Evolutionary conservation across 2,797 vertebrate species (phyloP).

Genomic region (Etheostoma nigrum): DNA sequence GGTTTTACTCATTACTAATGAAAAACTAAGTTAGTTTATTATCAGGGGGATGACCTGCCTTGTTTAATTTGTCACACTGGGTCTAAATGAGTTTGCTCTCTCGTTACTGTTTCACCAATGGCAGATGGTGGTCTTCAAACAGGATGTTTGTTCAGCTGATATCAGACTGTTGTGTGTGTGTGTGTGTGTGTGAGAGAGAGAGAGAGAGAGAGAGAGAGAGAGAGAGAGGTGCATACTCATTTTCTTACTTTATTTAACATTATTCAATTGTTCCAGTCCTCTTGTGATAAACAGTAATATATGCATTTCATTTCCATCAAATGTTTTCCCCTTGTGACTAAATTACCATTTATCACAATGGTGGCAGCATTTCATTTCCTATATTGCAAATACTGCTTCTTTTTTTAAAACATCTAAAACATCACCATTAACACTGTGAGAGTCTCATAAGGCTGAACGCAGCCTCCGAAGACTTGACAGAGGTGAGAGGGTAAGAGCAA

Average conservation of each 20-base stretch:
- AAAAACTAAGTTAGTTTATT: conserved; percentile 60
- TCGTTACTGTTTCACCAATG: conserved; percentile 73
- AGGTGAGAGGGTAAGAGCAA: neutral
- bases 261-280: conserved; percentile 6
- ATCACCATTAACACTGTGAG: neutral
- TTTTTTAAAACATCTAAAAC: neutral
- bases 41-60: conserved; percentile 39
- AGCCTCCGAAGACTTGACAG: conserved; percentile 1
- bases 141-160: conserved; percentile 82
- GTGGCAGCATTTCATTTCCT: conserved; percentile 18
- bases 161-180: conserved; percentile 43
- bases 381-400: neutral
- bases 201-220: too few relatives aligned
- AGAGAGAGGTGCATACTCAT: conserved; percentile 2
- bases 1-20: conserved; percentile 52
- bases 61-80: conserved; percentile 57
- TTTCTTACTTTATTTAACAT: neutral
- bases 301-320: conserved; percentile 12
- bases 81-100: conserved; percentile 71
- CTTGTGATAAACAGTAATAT: conserved; percentile 12
- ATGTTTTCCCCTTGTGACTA: neutral
- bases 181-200: conserved; percentile 2
- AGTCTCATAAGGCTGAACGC: neutral
- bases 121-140: conserved; percentile 77
- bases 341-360: conserved; percentile 11